These are phyloP conservation scores for Aspidoscelis tigris DNA, from an alignment of 2,113 vertebrate genomes.

Conservation along the genomic window DNA sequence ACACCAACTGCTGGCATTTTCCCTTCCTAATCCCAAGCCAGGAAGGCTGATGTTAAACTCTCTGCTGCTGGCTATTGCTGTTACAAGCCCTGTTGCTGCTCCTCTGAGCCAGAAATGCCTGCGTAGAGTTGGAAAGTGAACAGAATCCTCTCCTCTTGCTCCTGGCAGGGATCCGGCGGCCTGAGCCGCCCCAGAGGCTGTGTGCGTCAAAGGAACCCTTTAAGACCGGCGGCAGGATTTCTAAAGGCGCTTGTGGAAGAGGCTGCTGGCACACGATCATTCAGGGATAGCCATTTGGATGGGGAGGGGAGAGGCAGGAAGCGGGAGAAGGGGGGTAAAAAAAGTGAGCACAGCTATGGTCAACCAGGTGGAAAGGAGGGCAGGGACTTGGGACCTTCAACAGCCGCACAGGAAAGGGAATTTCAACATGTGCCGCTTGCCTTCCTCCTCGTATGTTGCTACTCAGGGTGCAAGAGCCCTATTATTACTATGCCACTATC, in stretches of 20 bases:
- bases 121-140: neutral
- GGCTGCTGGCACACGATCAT: rapidly evolving
- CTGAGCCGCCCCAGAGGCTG: neutral
- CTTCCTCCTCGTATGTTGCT: no score
- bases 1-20: neutral
- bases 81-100: constrained; percentile 41
- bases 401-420: no score
- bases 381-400: no score
- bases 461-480: no score
- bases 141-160: neutral
- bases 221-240: neutral
- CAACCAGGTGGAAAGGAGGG: no score
- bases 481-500: no score
- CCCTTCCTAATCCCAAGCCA: neutral
- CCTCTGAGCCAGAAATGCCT: constrained; percentile 48
- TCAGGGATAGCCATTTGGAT: neutral
- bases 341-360: no score
- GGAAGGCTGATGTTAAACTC: neutral
- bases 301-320: constrained; percentile 21
- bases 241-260: neutral
- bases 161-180: neutral
- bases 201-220: neutral
- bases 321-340: no score
- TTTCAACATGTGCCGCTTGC: no score
- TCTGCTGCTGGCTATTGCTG: constrained; percentile 48